Evolutionary conservation across 37 sponge, comb jelly and placozoan species (phyloP).

Genomic region (Lycopodina hypogea): DNA sequence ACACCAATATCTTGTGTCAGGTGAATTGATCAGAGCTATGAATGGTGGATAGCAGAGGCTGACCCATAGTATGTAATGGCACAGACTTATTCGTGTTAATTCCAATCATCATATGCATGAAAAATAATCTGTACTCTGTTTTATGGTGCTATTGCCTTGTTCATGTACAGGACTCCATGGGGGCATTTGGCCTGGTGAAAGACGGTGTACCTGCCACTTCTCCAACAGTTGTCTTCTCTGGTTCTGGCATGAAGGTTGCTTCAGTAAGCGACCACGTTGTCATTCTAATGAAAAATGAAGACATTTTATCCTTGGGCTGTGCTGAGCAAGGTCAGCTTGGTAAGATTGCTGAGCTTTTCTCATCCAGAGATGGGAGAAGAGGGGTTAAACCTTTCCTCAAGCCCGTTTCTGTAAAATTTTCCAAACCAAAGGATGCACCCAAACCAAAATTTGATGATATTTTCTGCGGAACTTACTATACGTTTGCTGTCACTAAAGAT

Average conservation of each 20-base stretch:
- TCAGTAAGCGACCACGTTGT: slow-evolving; percentile 89
- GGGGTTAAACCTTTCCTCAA: slow-evolving; percentile 68
- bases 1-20: too few relatives aligned
- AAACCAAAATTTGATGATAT: slow-evolving; percentile 62
- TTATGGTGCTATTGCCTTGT: too few relatives aligned
- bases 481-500: slow-evolving; percentile 68
- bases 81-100: too few relatives aligned
- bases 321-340: slow-evolving; percentile 98
- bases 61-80: too few relatives aligned
- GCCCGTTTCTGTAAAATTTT: slow-evolving; percentile 57
- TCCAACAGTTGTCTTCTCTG: slow-evolving; percentile 53
- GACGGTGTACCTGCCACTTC: slow-evolving; percentile 11
- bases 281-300: slow-evolving; percentile 70
- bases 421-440: slow-evolving; percentile 8
- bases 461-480: slow-evolving; percentile 85
- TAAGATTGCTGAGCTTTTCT: slow-evolving; percentile 80
- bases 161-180: slow-evolving; percentile 74
- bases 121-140: too few relatives aligned
- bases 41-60: too few relatives aligned
- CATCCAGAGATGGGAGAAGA: slow-evolving; percentile 81
- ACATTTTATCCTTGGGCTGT: slow-evolving; percentile 74
- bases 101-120: too few relatives aligned
- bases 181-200: slow-evolving; percentile 74
- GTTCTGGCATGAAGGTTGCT: slow-evolving; percentile 58
- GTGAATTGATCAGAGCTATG: too few relatives aligned